Conservation (phyloP, 2,888 invertebrate species). For the Trachelus tabidus region DNA sequence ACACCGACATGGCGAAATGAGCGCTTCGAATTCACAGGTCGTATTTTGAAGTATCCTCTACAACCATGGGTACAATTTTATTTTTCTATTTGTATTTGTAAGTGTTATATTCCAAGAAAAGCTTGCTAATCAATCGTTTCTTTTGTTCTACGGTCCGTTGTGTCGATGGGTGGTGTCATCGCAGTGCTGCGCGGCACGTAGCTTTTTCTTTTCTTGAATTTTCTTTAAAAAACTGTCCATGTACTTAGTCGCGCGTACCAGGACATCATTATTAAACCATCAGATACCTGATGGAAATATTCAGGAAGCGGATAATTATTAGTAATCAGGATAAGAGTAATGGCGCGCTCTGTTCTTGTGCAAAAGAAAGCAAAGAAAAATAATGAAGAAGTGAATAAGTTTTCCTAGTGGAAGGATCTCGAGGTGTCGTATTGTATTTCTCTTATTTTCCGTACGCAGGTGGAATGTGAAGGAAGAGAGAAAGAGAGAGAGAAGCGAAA, state of each 20-base stretch:
- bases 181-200: neutral
- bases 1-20: neutral
- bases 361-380: neutral
- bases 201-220: neutral
- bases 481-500: neutral
- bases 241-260: neutral
- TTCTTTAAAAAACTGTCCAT: neutral
- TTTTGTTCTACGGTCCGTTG: neutral
- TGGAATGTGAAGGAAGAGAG: neutral
- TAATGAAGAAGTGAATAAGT: neutral
- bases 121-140: neutral
- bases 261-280: neutral
- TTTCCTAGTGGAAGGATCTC: neutral
- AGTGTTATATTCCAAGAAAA: neutral
- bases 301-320: neutral
- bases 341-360: neutral
- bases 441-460: neutral
- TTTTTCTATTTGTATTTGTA: neutral
- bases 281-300: neutral
- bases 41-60: neutral
- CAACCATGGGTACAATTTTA: neutral
- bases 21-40: neutral
- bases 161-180: neutral
- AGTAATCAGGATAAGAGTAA: neutral
- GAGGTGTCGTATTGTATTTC: neutral